A percentile compares a stretch with the other conserved stretches of the same genome.
These are phyloP conservation scores for Candoia aspera DNA, from an alignment of 2,113 vertebrate genomes.

Conservation along the genomic window DNA sequence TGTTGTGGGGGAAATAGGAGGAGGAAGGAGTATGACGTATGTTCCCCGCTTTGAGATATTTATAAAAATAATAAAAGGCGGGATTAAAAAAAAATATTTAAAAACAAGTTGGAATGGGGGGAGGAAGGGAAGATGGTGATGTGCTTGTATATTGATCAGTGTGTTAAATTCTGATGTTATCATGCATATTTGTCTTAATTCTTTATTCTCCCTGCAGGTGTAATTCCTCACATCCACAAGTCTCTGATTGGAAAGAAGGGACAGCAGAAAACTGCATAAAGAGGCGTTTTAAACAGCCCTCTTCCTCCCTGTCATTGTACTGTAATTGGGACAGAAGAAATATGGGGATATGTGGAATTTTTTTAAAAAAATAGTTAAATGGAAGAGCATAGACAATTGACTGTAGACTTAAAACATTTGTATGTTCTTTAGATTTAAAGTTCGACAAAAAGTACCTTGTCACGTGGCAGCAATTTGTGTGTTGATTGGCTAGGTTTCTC, in stretches of 20 bases:
- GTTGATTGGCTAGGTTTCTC: constrained; percentile 85
- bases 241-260: constrained; percentile 99
- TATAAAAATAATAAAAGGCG: no score
- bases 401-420: constrained; percentile 76
- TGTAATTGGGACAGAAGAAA: constrained; percentile 71
- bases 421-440: constrained; percentile 83
- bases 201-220: constrained; percentile 75
- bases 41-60: no score
- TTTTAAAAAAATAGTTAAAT: constrained; percentile 73
- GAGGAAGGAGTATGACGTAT: no score
- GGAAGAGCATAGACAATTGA: constrained; percentile 72
- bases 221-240: constrained; percentile 99
- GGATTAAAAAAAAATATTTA: no score
- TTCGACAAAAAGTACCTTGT: constrained; percentile 75
- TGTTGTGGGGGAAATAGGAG: no score
- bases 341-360: constrained; percentile 74
- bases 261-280: constrained; percentile 96
- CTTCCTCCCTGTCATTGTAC: constrained; percentile 68
- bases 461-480: constrained; percentile 66
- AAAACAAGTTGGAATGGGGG: no score
- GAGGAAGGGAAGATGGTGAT: no score
- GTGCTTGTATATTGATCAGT: neutral
- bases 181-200: neutral
- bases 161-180: neutral
- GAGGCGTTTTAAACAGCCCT: constrained; percentile 38